Evolutionary conservation across 2,797 vertebrate genomes (phyloP).

Genomic region (Myotis pilosus): DNA sequence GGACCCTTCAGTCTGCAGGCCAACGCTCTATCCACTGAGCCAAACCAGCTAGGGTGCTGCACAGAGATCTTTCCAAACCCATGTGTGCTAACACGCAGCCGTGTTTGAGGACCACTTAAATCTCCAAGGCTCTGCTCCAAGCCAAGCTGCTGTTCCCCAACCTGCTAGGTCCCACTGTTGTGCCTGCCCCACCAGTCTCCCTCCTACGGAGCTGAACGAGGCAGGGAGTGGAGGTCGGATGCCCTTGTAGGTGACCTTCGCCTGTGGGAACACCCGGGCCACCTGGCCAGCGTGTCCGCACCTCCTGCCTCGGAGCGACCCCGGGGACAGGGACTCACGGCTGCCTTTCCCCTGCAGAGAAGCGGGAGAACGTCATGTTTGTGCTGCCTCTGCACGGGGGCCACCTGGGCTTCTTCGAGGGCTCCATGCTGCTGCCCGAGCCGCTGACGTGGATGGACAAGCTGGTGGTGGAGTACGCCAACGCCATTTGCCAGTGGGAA

Average conservation of each 20-base stretch:
- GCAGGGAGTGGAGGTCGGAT: background rate
- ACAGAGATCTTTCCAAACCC: background rate
- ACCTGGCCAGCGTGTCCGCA: accelerated
- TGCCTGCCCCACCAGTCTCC: background rate
- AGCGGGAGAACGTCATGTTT: slow-evolving; percentile 94
- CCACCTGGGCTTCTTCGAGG: slow-evolving; percentile 98
- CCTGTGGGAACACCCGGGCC: background rate
- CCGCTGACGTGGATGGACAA: slow-evolving; percentile 99
- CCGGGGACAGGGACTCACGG: background rate
- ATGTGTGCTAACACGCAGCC: background rate
- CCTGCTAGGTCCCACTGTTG: background rate
- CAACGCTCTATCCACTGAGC: no score
- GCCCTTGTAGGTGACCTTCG: background rate
- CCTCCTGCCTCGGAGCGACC: background rate
- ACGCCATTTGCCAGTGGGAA: slow-evolving; percentile 95
- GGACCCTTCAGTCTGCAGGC: no score
- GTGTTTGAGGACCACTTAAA: background rate
- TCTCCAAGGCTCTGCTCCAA: background rate
- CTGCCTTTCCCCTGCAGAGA: slow-evolving; percentile 84
- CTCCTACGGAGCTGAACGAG: background rate
- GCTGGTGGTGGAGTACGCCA: slow-evolving; percentile 93
- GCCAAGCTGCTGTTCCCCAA: background rate
- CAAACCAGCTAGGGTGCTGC: background rate
- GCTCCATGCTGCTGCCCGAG: slow-evolving; percentile 93
- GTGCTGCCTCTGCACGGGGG: slow-evolving; percentile 94